Evolutionary conservation across 2,797 vertebrate species (phyloP).

Genomic region (Bryconaethiops microstoma): DNA sequence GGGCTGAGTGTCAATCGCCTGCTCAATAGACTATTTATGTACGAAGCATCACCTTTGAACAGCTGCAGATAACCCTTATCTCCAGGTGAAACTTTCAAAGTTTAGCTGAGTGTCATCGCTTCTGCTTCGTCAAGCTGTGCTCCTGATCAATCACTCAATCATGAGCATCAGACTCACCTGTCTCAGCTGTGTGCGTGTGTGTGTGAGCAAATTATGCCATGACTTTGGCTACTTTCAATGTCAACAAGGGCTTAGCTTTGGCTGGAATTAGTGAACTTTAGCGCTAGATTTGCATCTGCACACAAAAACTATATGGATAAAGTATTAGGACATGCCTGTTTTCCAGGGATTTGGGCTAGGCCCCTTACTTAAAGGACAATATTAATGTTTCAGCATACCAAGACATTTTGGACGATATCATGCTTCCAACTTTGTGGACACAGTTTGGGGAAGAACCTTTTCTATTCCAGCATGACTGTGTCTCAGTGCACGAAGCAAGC

Average conservation of each 20-base stretch:
- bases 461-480: too few species aligned
- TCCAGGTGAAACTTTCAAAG: conserved; percentile 53
- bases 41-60: conserved; percentile 63
- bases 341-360: too few species aligned
- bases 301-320: too few species aligned
- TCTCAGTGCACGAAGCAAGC: too few species aligned
- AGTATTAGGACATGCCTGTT: too few species aligned
- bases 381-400: too few species aligned
- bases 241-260: conserved; percentile 25
- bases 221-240: conserved; percentile 12
- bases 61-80: conserved; percentile 48
- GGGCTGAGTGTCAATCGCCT: conserved; percentile 73
- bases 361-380: too few species aligned
- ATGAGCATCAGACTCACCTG: conserved; percentile 22
- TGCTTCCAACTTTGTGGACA: too few species aligned
- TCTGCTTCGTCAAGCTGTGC: background rate
- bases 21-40: conserved; percentile 68
- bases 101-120: conserved; percentile 20
- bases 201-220: conserved; percentile 12
- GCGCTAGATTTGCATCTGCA: background rate
- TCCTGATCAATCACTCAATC: conserved; percentile 36
- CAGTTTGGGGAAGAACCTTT: too few species aligned
- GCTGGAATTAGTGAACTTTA: background rate
- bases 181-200: background rate
- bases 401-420: too few species aligned